These are phyloP conservation scores for Philonicus albiceps DNA, from an alignment of 2,888 invertebrate species.

Conservation along the genomic window DNA sequence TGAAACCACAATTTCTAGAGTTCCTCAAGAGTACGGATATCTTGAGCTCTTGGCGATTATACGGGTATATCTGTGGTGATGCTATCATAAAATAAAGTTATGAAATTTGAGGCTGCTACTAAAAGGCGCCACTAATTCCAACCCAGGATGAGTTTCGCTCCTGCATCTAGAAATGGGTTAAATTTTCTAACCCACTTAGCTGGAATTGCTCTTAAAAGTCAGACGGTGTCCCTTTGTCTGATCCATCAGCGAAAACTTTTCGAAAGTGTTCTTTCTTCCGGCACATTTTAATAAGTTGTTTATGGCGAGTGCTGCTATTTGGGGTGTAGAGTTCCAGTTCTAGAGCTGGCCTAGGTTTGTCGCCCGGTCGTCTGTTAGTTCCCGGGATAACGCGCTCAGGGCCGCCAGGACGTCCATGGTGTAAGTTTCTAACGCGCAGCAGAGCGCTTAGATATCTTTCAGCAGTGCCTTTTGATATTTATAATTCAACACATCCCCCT, in stretches of 20 bases:
- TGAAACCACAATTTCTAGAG: neutral
- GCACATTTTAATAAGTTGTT: slow-evolving; percentile 39
- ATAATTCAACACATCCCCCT: neutral
- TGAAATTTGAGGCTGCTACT: neutral
- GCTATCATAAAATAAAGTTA: neutral
- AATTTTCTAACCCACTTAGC: slow-evolving; percentile 37
- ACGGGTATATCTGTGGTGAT: neutral
- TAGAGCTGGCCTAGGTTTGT: neutral
- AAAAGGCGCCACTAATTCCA: neutral
- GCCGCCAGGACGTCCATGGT: neutral
- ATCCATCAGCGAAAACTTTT: slow-evolving; percentile 6
- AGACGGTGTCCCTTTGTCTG: slow-evolving; percentile 11
- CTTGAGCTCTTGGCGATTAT: neutral
- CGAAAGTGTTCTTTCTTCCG: slow-evolving; percentile 11
- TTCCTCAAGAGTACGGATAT: neutral
- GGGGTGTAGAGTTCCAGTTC: neutral
- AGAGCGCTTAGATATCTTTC: neutral
- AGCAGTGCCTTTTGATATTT: slow-evolving; percentile 20
- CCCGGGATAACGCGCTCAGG: neutral
- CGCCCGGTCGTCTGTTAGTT: neutral
- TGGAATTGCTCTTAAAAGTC: slow-evolving; percentile 22
- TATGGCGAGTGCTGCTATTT: neutral
- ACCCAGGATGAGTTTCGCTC: neutral
- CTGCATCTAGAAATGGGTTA: slow-evolving; percentile 17
- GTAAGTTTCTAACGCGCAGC: neutral